Percentiles rank a stretch among this genome's conserved stretches.
Conservation (phyloP, 2,888 invertebrate species). For the Parapristionchus giblindavisi region DNA sequence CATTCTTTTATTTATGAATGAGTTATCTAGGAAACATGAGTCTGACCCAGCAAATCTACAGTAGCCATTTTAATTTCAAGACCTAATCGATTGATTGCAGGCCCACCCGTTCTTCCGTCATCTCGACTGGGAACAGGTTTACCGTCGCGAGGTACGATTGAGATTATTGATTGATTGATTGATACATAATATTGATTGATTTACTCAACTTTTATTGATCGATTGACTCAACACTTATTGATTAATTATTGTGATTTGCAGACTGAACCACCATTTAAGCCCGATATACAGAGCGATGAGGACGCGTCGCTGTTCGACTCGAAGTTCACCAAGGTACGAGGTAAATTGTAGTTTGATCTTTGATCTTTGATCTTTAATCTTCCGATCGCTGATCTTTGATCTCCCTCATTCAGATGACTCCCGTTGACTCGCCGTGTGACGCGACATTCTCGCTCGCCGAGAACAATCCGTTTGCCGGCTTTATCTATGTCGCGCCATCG, state of each 20-base stretch:
- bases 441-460: constrained; percentile 74
- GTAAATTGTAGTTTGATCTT: too few species aligned
- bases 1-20: too few species aligned
- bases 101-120: constrained; percentile 91
- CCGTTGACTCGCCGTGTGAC: constrained; percentile 91
- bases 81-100: constrained; percentile 14
- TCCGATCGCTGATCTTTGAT: too few species aligned
- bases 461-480: constrained; percentile 80
- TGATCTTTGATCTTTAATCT: too few species aligned
- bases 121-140: constrained; percentile 92
- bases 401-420: constrained; percentile 85
- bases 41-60: too few species aligned
- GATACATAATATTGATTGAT: too few species aligned
- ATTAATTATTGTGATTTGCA: constrained; percentile 70
- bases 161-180: neutral
- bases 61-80: too few species aligned
- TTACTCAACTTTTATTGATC: too few species aligned
- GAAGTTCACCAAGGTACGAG: constrained; percentile 90
- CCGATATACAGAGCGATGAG: constrained; percentile 83
- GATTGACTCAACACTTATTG: too few species aligned
- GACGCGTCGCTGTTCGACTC: constrained; percentile 98
- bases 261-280: constrained; percentile 94
- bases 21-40: too few species aligned
- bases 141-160: constrained; percentile 75
- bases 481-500: constrained; percentile 97